A percentile compares a stretch with the other conserved stretches of the same genome.
Conservation (phyloP, 2,888 invertebrate species). For the Mimas tiliae region DNA sequence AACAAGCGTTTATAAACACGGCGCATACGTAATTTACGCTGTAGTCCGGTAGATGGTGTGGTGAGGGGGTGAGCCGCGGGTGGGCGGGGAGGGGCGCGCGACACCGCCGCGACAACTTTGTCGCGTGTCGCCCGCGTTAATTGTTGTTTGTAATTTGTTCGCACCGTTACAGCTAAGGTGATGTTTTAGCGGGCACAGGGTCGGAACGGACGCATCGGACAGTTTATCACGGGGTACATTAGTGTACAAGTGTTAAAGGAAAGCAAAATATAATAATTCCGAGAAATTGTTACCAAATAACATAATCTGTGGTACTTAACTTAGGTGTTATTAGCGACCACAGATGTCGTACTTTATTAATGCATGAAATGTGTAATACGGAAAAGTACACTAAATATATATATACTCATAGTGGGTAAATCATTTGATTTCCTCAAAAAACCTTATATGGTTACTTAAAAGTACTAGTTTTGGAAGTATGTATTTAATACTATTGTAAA, state of each 20-base stretch:
- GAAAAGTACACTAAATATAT: too few relatives aligned
- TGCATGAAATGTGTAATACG: too few relatives aligned
- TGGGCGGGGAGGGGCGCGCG: constrained; percentile 34
- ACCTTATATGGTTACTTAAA: too few relatives aligned
- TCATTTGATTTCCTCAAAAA: too few relatives aligned
- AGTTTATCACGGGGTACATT: not conserved
- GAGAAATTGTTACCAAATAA: too few relatives aligned
- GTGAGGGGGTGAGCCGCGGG: not conserved
- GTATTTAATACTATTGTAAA: too few relatives aligned
- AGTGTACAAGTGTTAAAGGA: not conserved
- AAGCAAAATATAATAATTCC: not conserved
- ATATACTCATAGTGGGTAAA: too few relatives aligned
- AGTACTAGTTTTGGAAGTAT: too few relatives aligned
- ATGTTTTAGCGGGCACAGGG: constrained; percentile 62
- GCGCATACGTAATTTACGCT: constrained; percentile 14
- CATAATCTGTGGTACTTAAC: too few relatives aligned
- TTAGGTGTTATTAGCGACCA: too few relatives aligned
- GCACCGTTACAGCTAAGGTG: constrained; percentile 63
- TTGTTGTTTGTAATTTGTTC: constrained; percentile 77
- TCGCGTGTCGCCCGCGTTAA: constrained; percentile 58
- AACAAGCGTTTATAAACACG: constrained; percentile 9
- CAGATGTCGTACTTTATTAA: too few relatives aligned
- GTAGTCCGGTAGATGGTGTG: not conserved
- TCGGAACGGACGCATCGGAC: not conserved
- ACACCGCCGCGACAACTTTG: constrained; percentile 49